A percentile compares a stretch with the other conserved stretches of the same genome.
Conservation (phyloP, 2,797 vertebrate species). For the Emydoidea blandingii region DNA sequence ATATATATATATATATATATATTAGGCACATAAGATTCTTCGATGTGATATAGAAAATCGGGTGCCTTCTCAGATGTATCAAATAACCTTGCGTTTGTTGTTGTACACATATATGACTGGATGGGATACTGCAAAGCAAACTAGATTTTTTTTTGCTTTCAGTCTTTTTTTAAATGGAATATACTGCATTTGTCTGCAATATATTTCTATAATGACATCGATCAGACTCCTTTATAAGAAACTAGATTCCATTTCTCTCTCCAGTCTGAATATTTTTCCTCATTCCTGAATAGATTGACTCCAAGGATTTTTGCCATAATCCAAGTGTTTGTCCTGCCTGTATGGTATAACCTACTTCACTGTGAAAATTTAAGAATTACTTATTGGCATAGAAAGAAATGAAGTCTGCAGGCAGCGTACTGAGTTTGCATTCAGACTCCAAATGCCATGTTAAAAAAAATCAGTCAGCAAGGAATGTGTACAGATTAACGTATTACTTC, state of each 20-base stretch:
- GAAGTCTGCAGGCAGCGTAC: background rate
- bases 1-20: background rate
- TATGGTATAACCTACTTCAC: background rate
- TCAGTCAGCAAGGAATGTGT: background rate
- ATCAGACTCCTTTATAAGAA: background rate
- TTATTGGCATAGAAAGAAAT: background rate
- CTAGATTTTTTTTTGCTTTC: background rate
- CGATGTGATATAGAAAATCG: background rate
- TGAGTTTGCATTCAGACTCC: background rate
- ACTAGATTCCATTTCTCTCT: background rate
- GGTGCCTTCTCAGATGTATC: background rate
- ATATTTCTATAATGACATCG: background rate
- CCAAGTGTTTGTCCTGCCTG: background rate
- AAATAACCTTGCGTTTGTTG: background rate
- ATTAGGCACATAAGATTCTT: background rate
- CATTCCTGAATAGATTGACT: background rate
- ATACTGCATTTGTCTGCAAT: background rate
- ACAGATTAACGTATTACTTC: background rate
- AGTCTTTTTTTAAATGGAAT: background rate
- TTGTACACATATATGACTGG: background rate
- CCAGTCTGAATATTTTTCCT: slow-evolving; percentile 2
- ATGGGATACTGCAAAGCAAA: background rate
- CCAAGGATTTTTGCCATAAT: background rate
- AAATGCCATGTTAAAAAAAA: background rate
- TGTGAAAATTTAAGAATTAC: background rate